Percentiles rank a stretch among this genome's conserved stretches.
Evolutionary conservation across 2,113 vertebrate species (phyloP).

Genomic region (Amphiprion percula): DNA sequence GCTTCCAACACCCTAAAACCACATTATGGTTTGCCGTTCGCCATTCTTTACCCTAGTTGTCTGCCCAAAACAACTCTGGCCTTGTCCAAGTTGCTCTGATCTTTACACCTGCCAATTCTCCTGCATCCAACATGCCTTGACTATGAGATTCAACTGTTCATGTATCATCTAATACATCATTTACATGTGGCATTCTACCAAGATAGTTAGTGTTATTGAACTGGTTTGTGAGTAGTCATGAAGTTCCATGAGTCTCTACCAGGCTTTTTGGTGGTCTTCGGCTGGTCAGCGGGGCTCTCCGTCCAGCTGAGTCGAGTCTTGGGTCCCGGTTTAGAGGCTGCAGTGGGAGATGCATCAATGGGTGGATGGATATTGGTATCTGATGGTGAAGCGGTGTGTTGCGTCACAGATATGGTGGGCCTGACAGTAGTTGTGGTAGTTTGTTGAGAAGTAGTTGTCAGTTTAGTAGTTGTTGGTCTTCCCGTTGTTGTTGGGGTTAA

Average conservation of each 20-base stretch:
- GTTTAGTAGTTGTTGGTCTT: constrained; percentile 10
- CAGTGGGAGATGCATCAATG: not conserved
- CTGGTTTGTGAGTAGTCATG: not conserved
- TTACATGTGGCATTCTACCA: not conserved
- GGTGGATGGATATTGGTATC: constrained; percentile 11
- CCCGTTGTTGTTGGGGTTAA: not conserved
- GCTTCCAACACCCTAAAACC: no score
- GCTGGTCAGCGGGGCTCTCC: constrained; percentile 70
- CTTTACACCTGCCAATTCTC: no score
- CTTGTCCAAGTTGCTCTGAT: no score
- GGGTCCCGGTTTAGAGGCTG: constrained; percentile 3
- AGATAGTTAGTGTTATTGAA: not conserved
- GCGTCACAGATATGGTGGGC: not conserved
- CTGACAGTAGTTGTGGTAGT: not conserved
- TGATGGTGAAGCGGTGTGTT: constrained; percentile 3
- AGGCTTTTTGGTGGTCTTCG: constrained; percentile 69
- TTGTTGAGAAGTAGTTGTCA: constrained; percentile 14
- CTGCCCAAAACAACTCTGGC: no score
- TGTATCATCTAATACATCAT: no score
- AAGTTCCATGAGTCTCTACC: constrained; percentile 52
- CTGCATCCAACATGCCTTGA: no score
- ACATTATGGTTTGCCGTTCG: no score
- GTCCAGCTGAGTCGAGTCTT: constrained; percentile 80
- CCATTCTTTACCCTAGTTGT: no score
- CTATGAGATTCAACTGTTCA: no score